These are phyloP conservation scores for Tetragnatha versicolor DNA, from an alignment of 1,140 invertebrate species.

Conservation along the genomic window DNA sequence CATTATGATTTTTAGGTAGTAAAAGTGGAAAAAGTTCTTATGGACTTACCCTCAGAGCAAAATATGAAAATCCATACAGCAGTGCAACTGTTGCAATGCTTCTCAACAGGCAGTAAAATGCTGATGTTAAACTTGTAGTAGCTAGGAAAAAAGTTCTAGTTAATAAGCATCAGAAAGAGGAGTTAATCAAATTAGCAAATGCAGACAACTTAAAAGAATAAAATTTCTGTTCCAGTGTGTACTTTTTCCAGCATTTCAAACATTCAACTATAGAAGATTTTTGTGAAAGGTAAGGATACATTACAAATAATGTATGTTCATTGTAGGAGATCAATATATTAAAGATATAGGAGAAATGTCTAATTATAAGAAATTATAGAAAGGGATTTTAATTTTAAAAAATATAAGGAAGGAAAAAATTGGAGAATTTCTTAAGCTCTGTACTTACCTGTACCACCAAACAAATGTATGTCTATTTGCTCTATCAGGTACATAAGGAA, in stretches of 20 bases:
- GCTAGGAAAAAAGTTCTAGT: too few species aligned
- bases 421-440: not conserved
- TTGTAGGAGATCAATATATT: too few species aligned
- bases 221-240: too few species aligned
- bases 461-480: constrained; percentile 93
- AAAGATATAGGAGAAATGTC: too few species aligned
- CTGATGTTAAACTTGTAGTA: constrained; percentile 84
- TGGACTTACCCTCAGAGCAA: constrained; percentile 66
- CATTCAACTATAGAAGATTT: too few species aligned
- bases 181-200: not conserved
- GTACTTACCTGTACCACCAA: constrained; percentile 84
- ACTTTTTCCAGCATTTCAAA: too few species aligned
- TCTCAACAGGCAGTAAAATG: constrained; percentile 82
- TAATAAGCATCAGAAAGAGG: not conserved
- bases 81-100: constrained; percentile 81
- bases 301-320: too few species aligned
- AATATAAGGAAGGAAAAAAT: too few species aligned
- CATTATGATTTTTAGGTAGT: not conserved
- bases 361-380: too few species aligned
- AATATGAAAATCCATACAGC: constrained; percentile 89
- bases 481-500: constrained; percentile 94
- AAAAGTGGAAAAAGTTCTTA: constrained; percentile 9
- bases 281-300: too few species aligned
- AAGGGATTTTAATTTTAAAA: too few species aligned
- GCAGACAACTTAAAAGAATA: too few species aligned